phyloP scores from a whole-genome alignment of 2,113 vertebrate genomes.

The Nothoprocta perdicaria region DNA sequence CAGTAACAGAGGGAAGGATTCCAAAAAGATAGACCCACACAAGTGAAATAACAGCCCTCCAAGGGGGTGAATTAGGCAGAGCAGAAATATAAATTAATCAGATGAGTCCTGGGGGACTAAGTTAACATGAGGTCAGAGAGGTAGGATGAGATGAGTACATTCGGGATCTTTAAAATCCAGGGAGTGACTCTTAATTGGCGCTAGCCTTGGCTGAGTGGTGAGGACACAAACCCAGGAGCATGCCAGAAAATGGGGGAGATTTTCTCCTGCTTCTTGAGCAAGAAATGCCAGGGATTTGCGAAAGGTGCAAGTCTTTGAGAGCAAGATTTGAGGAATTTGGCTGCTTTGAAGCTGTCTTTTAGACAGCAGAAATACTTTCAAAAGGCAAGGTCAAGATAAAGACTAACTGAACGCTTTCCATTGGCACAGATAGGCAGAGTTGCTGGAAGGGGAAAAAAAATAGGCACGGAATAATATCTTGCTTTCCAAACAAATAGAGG shows the following conservation, averaged over 20 bases:
- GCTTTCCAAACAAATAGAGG: background rate
- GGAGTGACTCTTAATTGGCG: constrained; percentile 2
- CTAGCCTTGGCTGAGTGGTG: background rate
- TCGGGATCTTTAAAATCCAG: constrained; percentile 4
- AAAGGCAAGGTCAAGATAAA: background rate
- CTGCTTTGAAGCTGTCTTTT: background rate
- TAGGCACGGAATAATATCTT: background rate
- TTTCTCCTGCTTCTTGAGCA: background rate
- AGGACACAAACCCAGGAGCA: background rate
- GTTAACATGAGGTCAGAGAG: background rate
- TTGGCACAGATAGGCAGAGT: background rate
- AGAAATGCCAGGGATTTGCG: background rate
- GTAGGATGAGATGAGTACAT: background rate
- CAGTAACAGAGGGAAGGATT: background rate
- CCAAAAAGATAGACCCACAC: background rate
- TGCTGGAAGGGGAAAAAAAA: background rate
- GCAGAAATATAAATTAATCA: background rate
- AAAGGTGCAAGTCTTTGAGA: constrained; percentile 2
- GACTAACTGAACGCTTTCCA: background rate
- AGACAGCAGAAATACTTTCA: constrained; percentile 28
- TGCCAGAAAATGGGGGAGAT: background rate
- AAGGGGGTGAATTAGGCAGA: background rate
- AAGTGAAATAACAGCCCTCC: constrained; percentile 11
- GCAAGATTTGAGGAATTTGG: constrained; percentile 27
- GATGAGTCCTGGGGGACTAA: background rate